phyloP scores from a whole-genome alignment of 2,888 invertebrate genomes.

The Priocnemis perturbator region DNA sequence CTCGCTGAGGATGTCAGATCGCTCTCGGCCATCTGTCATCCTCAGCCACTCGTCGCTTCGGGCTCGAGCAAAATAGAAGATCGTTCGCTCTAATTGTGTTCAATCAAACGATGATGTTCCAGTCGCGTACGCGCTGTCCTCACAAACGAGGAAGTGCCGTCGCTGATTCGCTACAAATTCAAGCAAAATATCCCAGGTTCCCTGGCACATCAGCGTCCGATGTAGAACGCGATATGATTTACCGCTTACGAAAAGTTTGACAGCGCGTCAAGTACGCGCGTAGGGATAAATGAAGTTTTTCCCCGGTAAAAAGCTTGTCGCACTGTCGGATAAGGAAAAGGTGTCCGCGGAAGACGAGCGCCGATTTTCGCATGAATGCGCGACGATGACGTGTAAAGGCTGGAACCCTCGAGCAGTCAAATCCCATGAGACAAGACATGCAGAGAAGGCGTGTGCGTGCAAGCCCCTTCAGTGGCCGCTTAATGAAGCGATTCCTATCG shows the following conservation, averaged over 20 bases:
- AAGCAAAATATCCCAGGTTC: neutral
- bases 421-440: constrained; percentile 20
- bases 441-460: constrained; percentile 25
- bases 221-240: too few species aligned
- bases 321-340: constrained; percentile 4
- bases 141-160: constrained; percentile 14
- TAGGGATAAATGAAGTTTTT: too few species aligned
- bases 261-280: too few species aligned
- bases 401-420: too few species aligned
- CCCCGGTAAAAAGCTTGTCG: too few species aligned
- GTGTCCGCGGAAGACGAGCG: constrained; percentile 8
- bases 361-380: too few species aligned
- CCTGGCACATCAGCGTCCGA: neutral
- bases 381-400: neutral
- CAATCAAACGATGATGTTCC: constrained; percentile 26
- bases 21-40: too few species aligned
- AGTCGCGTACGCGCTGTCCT: constrained; percentile 32
- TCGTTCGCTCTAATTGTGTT: neutral
- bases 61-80: constrained; percentile 2
- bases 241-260: too few species aligned
- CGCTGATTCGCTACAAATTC: constrained; percentile 15
- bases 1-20: neutral
- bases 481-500: constrained; percentile 70
- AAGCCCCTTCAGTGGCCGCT: constrained; percentile 21
- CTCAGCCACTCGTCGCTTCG: neutral